Conservation (phyloP, 2,888 invertebrate genomes). For the Unio pictorum region DNA sequence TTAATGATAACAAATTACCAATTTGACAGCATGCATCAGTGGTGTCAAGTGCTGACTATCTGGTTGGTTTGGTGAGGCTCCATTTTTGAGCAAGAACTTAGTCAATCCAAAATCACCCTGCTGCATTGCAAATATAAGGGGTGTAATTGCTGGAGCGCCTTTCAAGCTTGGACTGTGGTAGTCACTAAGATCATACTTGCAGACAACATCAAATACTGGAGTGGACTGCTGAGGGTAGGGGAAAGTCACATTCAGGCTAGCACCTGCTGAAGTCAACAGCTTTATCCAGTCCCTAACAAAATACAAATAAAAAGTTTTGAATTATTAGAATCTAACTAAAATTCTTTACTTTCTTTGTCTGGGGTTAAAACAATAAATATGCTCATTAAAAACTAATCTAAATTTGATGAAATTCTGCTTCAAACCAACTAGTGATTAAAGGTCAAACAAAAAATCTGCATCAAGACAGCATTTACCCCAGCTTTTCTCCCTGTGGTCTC, state of each 20-base stretch:
- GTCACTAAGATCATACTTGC: conserved; percentile 34
- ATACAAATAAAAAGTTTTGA: neutral
- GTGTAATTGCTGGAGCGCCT: conserved; percentile 50
- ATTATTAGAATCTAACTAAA: neutral
- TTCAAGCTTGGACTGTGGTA: conserved; percentile 42
- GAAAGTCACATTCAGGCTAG: conserved; percentile 59
- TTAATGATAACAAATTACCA: conserved; percentile 52
- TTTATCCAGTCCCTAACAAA: conserved; percentile 51
- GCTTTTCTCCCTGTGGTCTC: too few species aligned
- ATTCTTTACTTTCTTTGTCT: neutral
- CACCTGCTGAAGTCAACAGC: conserved; percentile 56
- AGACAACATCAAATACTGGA: conserved; percentile 53
- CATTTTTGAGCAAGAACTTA: conserved; percentile 64
- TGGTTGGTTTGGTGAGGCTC: conserved; percentile 69
- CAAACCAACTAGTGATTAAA: too few species aligned
- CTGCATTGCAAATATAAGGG: conserved; percentile 70
- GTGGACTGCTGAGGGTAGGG: conserved; percentile 59
- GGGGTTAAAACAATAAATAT: too few species aligned
- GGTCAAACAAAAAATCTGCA: too few species aligned
- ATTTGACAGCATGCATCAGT: conserved; percentile 71
- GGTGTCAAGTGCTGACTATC: conserved; percentile 70
- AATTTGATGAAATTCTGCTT: too few species aligned
- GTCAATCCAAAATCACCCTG: conserved; percentile 65
- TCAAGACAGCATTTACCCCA: too few species aligned
- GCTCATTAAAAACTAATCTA: too few species aligned